Conservation (phyloP, 2,797 vertebrate species). For the Tadarida brasiliensis region DNA sequence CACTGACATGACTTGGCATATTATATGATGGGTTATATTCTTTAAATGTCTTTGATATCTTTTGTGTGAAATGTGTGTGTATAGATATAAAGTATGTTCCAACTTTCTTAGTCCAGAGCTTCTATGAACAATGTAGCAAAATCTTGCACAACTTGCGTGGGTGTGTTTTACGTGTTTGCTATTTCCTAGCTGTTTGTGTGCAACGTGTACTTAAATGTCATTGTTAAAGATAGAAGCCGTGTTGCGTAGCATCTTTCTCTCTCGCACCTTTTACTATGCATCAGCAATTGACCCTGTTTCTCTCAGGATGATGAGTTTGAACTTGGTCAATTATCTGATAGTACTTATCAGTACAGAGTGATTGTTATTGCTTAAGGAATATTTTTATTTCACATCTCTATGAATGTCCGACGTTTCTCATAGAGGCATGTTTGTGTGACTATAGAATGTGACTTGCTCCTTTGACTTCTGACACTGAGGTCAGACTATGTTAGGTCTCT, state of each 20-base stretch:
- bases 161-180: background rate
- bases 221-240: background rate
- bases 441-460: conserved; percentile 37
- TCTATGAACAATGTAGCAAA: conserved; percentile 35
- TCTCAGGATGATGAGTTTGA: conserved; percentile 82
- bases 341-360: conserved; percentile 71
- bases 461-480: conserved; percentile 61
- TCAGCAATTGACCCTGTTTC: conserved; percentile 80
- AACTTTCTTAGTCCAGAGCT: background rate
- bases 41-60: background rate
- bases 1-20: background rate
- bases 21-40: background rate
- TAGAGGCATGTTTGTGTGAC: conserved; percentile 19
- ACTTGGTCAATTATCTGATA: conserved; percentile 83
- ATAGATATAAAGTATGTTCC: background rate
- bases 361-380: conserved; percentile 69
- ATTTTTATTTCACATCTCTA: conserved; percentile 54
- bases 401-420: conserved; percentile 58
- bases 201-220: conserved; percentile 73
- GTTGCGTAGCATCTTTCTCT: conserved; percentile 73
- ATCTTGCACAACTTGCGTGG: background rate
- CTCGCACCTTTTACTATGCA: conserved; percentile 69
- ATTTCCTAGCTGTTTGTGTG: conserved; percentile 68
- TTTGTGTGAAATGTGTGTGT: background rate
- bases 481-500: conserved; percentile 53